Evolutionary conservation across 2,113 vertebrate species (phyloP).

Genomic region (Catharus minimus): DNA sequence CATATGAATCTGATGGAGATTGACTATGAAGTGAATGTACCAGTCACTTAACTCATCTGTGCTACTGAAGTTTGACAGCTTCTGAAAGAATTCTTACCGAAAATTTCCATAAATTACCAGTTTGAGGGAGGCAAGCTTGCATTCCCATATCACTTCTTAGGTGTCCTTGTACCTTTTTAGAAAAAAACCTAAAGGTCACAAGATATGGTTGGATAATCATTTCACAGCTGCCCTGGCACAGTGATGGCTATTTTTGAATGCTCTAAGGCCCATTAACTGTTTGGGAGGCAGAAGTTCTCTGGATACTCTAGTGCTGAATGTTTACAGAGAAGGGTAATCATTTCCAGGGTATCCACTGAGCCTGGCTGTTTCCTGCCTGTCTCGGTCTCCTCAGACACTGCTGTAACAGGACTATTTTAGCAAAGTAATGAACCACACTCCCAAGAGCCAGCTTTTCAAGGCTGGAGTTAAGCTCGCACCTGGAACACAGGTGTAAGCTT

Average conservation of each 20-base stretch:
- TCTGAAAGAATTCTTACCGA: background rate
- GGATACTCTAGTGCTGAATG: background rate
- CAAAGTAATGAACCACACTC: background rate
- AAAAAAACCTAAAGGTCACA: background rate
- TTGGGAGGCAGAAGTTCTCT: background rate
- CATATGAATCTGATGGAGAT: background rate
- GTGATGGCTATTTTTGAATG: background rate
- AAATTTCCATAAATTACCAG: background rate
- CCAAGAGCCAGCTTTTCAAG: background rate
- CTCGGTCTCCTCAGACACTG: background rate
- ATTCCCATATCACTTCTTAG: background rate
- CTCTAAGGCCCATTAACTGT: conserved; percentile 25
- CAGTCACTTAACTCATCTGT: background rate
- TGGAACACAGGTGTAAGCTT: conserved; percentile 24
- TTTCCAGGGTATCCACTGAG: background rate
- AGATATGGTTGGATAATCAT: background rate
- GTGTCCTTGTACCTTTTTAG: background rate
- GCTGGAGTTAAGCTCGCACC: background rate
- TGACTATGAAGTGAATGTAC: background rate
- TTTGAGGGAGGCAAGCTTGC: background rate
- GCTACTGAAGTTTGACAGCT: background rate
- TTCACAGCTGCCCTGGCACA: background rate
- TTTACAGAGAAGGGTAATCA: conserved; percentile 16
- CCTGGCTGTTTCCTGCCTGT: background rate
- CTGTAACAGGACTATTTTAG: background rate